phyloP scores from a whole-genome alignment of 1,140 invertebrate species.

The Sycophila sp. region DNA sequence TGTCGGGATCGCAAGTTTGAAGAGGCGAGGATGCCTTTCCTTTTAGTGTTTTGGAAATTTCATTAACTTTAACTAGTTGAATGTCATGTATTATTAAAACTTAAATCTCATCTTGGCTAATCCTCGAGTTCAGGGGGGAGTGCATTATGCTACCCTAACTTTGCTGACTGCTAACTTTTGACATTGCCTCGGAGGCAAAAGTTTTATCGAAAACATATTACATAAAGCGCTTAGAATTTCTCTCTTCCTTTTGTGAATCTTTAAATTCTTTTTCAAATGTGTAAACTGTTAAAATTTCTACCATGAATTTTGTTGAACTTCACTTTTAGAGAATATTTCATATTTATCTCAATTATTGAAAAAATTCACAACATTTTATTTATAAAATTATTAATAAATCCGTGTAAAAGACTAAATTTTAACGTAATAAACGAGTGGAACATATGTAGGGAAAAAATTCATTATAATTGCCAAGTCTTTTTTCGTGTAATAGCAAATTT shows the following conservation, averaged over 20 bases:
- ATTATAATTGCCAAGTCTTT: no score
- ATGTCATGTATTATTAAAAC: conserved; percentile 40
- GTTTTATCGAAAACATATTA: conserved; percentile 20
- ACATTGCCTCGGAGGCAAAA: neutral
- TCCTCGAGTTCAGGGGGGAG: conserved; percentile 24
- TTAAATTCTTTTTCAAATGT: no score
- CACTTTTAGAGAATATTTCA: no score
- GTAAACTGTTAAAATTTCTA: no score
- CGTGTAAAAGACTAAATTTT: no score
- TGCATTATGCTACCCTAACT: conserved; percentile 19
- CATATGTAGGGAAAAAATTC: no score
- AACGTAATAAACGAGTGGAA: no score
- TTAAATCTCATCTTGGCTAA: conserved; percentile 36
- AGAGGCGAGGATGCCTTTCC: neutral
- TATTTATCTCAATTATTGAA: no score
- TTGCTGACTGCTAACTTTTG: conserved; percentile 29
- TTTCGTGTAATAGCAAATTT: no score
- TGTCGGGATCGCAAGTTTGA: neutral
- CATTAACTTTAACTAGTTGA: conserved; percentile 31
- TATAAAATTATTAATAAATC: no score
- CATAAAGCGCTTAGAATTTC: conserved; percentile 18
- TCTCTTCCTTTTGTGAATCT: neutral
- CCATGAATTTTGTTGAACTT: no score
- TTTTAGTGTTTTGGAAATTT: conserved; percentile 26
- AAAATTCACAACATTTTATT: no score